Conservation (phyloP, 1,140 invertebrate genomes). For the Lycorma delicatula region DNA sequence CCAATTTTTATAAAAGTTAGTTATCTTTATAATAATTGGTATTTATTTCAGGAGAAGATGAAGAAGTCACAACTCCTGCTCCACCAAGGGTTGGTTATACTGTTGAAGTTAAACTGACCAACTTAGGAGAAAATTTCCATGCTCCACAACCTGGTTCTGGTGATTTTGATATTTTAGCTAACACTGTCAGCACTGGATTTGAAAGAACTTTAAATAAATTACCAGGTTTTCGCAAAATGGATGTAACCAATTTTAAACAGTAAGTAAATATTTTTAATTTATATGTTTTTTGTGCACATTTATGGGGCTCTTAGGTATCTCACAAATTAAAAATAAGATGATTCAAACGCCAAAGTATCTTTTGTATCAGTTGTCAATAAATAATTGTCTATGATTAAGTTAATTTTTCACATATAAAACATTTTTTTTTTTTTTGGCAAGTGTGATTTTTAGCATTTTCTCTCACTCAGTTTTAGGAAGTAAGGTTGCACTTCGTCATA, state of each 20-base stretch:
- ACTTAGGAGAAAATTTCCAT: conserved; percentile 64
- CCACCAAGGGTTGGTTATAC: conserved; percentile 57
- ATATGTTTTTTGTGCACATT: neutral
- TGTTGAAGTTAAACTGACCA: conserved; percentile 62
- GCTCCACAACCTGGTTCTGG: conserved; percentile 54
- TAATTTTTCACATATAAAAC: too few relatives aligned
- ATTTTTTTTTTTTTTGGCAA: too few relatives aligned
- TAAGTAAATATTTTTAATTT: conserved; percentile 42
- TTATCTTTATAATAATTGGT: too few relatives aligned
- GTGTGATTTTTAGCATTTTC: too few relatives aligned
- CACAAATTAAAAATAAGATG: too few relatives aligned
- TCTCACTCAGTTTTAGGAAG: too few relatives aligned
- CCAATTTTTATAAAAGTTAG: too few relatives aligned
- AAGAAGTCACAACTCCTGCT: conserved; percentile 37
- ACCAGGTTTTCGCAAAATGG: conserved; percentile 62
- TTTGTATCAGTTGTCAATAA: too few relatives aligned
- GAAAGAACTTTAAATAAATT: conserved; percentile 50
- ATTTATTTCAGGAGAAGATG: conserved; percentile 25
- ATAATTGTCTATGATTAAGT: too few relatives aligned
- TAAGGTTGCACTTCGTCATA: too few relatives aligned
- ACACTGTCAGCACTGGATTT: conserved; percentile 47
- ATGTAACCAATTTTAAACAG: conserved; percentile 62
- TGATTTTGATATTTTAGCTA: conserved; percentile 65
- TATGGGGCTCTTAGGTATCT: neutral
- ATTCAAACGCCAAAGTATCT: too few relatives aligned